phyloP scores from a whole-genome alignment of 2,797 vertebrate genomes.

The Anguilla megastoma region DNA sequence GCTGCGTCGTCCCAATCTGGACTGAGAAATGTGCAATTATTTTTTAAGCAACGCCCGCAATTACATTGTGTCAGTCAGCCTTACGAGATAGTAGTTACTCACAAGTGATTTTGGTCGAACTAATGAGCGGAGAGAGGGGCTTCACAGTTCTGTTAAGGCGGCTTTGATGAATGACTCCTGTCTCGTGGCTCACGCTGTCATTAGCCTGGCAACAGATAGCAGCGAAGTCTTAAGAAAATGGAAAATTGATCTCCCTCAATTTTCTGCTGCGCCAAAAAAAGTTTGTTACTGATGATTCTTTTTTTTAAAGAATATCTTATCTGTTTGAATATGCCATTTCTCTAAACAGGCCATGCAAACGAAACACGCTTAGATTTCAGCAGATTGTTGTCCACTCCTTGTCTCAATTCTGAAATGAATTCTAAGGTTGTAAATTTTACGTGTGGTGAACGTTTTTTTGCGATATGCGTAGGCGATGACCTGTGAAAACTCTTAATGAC shows the following conservation, averaged over 20 bases:
- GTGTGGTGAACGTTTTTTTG: no score
- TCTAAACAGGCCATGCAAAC: not conserved
- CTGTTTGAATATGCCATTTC: not conserved
- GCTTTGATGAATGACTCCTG: conserved; percentile 74
- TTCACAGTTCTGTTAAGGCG: conserved; percentile 63
- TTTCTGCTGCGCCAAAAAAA: conserved; percentile 65
- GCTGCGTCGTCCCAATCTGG: not conserved
- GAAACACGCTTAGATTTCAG: not conserved
- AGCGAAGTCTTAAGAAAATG: conserved; percentile 73
- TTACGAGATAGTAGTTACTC: conserved; percentile 56
- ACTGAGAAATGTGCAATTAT: conserved; percentile 42
- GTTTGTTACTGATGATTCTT: conserved; percentile 56
- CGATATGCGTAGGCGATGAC: not conserved
- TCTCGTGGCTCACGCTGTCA: conserved; percentile 65
- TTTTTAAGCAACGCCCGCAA: conserved; percentile 37
- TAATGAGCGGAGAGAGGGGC: conserved; percentile 65
- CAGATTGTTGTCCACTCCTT: not conserved
- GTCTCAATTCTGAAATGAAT: no score
- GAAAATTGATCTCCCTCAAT: conserved; percentile 77
- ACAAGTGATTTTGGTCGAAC: conserved; percentile 69
- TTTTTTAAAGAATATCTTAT: conserved; percentile 41
- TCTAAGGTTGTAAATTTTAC: no score
- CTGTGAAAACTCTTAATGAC: not conserved
- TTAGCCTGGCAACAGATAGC: conserved; percentile 71
- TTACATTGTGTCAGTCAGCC: conserved; percentile 42